Evolutionary conservation across 2,113 vertebrate genomes (phyloP).

Genomic region (Pteronura brasiliensis): DNA sequence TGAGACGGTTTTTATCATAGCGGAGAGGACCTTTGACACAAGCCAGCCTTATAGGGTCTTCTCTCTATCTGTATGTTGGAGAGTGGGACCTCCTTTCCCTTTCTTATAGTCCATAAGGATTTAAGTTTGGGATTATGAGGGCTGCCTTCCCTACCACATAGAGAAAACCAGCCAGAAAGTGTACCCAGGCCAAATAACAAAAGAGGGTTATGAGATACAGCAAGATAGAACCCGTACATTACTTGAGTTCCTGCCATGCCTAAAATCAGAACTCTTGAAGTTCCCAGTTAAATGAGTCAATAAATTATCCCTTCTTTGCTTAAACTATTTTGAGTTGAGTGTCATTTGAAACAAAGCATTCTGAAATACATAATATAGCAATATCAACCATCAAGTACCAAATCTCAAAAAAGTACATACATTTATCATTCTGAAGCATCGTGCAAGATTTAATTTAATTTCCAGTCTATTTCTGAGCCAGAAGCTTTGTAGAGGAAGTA

Average conservation of each 20-base stretch:
- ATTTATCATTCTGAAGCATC: background rate
- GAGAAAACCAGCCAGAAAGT: background rate
- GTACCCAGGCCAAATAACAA: background rate
- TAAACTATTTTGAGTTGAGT: background rate
- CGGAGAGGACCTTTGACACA: background rate
- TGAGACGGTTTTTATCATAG: background rate
- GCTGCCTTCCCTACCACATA: background rate
- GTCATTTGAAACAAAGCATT: background rate
- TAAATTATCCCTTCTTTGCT: background rate
- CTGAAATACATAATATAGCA: slow-evolving; percentile 1
- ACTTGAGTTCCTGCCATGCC: background rate
- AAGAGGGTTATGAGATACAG: background rate
- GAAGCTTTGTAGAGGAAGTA: background rate
- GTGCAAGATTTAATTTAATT: slow-evolving; percentile 8
- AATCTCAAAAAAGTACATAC: background rate
- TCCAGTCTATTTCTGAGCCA: background rate
- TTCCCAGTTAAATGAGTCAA: background rate
- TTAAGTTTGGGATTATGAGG: background rate
- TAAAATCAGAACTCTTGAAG: background rate
- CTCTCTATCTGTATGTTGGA: background rate
- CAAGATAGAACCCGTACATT: background rate
- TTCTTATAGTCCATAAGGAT: background rate
- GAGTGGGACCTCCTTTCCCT: background rate
- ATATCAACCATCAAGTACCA: background rate
- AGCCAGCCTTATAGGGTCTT: background rate